These are phyloP conservation scores for Pollenia griseotomentosa DNA, from an alignment of 2,888 invertebrate genomes.

Conservation along the genomic window DNA sequence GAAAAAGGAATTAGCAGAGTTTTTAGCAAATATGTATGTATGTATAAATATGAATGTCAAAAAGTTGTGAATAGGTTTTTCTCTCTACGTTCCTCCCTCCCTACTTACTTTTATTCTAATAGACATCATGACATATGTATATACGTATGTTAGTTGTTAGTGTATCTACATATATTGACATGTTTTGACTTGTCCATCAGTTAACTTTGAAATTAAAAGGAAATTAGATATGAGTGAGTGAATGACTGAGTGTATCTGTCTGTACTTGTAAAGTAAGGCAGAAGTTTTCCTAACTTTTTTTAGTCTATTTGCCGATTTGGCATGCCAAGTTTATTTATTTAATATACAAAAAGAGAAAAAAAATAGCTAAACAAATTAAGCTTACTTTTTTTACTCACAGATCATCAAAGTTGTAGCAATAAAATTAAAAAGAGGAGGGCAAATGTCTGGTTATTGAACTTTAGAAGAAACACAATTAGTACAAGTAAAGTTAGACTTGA, in stretches of 20 bases:
- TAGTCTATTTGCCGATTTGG: constrained; percentile 1
- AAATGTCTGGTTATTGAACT: constrained; percentile 66
- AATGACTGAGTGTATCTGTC: neutral
- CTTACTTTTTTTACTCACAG: constrained; percentile 20
- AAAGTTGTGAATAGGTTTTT: neutral
- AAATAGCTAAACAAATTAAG: constrained; percentile 49
- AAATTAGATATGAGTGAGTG: constrained; percentile 54
- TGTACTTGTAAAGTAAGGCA: neutral
- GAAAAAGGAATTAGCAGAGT: constrained; percentile 31
- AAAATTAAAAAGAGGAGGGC: neutral
- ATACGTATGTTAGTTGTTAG: constrained; percentile 7
- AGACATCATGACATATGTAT: neutral
- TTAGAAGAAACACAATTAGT: neutral
- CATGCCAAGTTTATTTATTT: constrained; percentile 31
- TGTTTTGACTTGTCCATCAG: constrained; percentile 62
- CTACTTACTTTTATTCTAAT: no score
- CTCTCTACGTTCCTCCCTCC: no score
- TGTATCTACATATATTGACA: constrained; percentile 59
- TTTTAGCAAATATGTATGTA: constrained; percentile 19
- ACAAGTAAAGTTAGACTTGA: neutral
- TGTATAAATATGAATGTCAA: neutral
- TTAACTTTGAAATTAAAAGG: constrained; percentile 65
- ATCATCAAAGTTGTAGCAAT: constrained; percentile 20
- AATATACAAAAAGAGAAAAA: neutral
- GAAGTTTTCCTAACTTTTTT: constrained; percentile 13